Evolutionary conservation across 2,888 invertebrate species (phyloP), one percentile per base, ranked within the genome.

Genomic region (Hylaea fasciaria): DNA sequence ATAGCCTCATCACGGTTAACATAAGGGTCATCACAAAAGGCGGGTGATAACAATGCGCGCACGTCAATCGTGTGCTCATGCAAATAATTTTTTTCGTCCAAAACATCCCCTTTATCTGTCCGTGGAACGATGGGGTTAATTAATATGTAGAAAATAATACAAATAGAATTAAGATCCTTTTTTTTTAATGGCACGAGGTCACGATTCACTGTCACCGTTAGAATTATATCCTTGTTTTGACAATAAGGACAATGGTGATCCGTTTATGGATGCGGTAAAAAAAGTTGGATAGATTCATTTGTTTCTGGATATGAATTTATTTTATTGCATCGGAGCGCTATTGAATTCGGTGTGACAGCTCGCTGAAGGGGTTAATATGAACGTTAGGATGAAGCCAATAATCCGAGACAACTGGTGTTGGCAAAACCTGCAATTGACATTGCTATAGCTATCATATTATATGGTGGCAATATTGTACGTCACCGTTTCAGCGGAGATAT

Each of bases 21-120:
- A 86, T 84, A 87, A 89, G 92, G 92, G 92, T 92, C 92, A 92
- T 92, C 92, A 92, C 91, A 91, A 92, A 90, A 90, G 91, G 85
- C 88, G 85, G 78, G 80, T 87, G 90, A 92, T 87, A 90, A 92
- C 92, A 92, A 92, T 89, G 80, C 84, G 81, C 91, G 87, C 80
- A 90, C 89, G 92, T 91, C 92, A 90, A 90, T 89, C 92, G 92
- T 89, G 91, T 83, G 88, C 85, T 91, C 89, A 92, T 91, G 92
- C 92, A 92, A 91, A 91, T 90, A 87, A 22, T 85, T 91, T 91
- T 91, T 92, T 92, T 89, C 85, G 85, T 80, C 83, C 73, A 84
- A 89, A 91, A 86, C 87, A 88, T 87, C 89, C 91, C 92, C 83
- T 88, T 83, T 92, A 90, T 91, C 90, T 89, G 78, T 83, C 77